Evolutionary conservation across 2,797 vertebrate genomes (phyloP), one percentile per base, ranked within the genome.

Genomic region (Xenopus petersii): DNA sequence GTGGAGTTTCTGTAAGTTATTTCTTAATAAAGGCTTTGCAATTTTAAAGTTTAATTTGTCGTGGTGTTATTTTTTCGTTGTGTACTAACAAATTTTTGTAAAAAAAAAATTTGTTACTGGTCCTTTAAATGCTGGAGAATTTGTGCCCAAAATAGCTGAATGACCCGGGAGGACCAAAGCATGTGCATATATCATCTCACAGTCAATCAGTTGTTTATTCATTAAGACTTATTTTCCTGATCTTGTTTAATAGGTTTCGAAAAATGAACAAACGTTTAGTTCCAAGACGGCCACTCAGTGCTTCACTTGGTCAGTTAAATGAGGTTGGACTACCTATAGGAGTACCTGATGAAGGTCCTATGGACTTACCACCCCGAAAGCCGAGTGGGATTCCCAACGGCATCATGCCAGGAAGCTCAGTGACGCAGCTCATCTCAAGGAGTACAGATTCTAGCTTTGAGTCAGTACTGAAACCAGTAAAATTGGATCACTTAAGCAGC

Each of bases 211-310:
- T 9, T 42, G 8, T 9, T 42, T 42, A 42, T 42, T 42, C 1
- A 6, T 42, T 42, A 4, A 42, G 6, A 42, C 36, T 30, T 30
- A 42, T 42, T 42, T 5, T 42, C 36, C 36, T 42, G 36, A 7
- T 51, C 15, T 1, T 63, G 4, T 12, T 63, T 42, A 15, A 10
- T 83, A 99, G 98, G 81, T 99, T 98, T 87, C 95, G 98, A 79
- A 98, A 98, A 87, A 98, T 98, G 95, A 99, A 98, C 84, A 99
- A 98, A 81, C 96, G 97, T 13, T 88, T 97, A 67, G 93, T 94
- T 79, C 93, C 94, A 73, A 91, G 97, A 81, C 92, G 91, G 86
- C 89, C 92, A 30, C 82, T 93, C 82, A 94, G 94, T 86, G 92
- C 93, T 75, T 94, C 94, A 63, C 87, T 94, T 72, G 90, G 91